Conservation (phyloP, 2,888 invertebrate species). For the Plutella xylostella region DNA sequence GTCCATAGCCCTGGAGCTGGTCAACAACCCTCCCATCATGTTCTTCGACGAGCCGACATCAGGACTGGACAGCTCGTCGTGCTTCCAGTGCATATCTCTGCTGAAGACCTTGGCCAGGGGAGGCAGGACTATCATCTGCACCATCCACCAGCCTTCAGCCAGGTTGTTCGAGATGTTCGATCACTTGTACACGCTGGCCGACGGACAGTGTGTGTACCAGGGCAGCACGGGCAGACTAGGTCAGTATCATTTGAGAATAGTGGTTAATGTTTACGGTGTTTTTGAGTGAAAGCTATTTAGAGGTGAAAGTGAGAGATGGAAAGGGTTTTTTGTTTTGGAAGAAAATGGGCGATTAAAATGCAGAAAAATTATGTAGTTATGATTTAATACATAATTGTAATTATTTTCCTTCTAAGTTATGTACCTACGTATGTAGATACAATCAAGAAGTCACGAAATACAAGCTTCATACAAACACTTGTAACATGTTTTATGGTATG, state of each 20-base stretch:
- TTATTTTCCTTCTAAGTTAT: no score
- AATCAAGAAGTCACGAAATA: no score
- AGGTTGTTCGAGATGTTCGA: constrained; percentile 97
- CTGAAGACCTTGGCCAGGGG: constrained; percentile 90
- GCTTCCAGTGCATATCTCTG: constrained; percentile 92
- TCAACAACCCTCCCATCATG: constrained; percentile 97
- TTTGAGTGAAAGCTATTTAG: no score
- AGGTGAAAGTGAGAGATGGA: no score
- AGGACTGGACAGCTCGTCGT: constrained; percentile 94
- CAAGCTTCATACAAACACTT: no score
- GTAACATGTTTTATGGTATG: no score
- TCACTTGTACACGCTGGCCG: constrained; percentile 92
- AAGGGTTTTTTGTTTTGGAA: no score
- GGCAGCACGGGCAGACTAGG: constrained; percentile 89
- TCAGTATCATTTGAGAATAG: constrained; percentile 47
- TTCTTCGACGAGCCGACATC: constrained; percentile 98
- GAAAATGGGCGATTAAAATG: no score
- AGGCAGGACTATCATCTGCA: constrained; percentile 94
- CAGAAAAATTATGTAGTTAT: no score
- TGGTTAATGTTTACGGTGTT: no score
- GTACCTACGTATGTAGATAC: no score
- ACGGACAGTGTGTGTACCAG: constrained; percentile 95
- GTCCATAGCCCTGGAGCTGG: constrained; percentile 93
- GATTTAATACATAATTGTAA: no score
- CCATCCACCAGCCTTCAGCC: constrained; percentile 97